Conservation (phyloP, 2,888 invertebrate genomes). For the Saturnia pavonia region DNA sequence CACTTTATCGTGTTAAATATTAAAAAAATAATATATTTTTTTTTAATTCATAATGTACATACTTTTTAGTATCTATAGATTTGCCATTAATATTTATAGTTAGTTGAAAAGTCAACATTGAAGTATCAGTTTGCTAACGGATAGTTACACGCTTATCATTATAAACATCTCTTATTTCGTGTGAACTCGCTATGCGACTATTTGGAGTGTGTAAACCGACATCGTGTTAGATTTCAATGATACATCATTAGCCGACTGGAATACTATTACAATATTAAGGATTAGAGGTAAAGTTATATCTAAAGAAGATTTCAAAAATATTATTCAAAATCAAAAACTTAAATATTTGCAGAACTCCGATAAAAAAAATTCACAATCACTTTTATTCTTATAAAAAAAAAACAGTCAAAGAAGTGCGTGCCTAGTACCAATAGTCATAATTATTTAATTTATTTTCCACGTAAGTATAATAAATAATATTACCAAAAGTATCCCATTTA, state of each 20-base stretch:
- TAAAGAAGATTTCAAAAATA: neutral
- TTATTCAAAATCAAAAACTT: too few relatives aligned
- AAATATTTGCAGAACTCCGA: too few relatives aligned
- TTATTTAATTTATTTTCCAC: too few relatives aligned
- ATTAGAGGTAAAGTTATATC: neutral
- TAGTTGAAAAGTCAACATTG: neutral
- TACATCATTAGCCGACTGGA: neutral
- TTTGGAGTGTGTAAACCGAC: neutral
- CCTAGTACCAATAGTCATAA: too few relatives aligned
- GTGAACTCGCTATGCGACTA: neutral
- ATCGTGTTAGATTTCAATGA: neutral
- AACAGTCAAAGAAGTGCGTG: too few relatives aligned
- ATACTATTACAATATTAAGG: neutral
- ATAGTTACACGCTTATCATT: neutral
- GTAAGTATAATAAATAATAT: too few relatives aligned
- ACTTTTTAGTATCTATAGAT: neutral
- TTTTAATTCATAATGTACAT: neutral
- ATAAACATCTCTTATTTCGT: slow-evolving; percentile 6
- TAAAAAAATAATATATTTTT: too few relatives aligned
- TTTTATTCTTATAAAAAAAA: too few relatives aligned
- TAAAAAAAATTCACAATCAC: too few relatives aligned
- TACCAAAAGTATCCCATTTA: too few relatives aligned
- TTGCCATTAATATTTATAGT: neutral
- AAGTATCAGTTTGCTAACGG: neutral
- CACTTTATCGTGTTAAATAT: too few relatives aligned